Base-by-base conservation (phyloP, 2,888 invertebrate species). In the Macropis europaea region DNA sequence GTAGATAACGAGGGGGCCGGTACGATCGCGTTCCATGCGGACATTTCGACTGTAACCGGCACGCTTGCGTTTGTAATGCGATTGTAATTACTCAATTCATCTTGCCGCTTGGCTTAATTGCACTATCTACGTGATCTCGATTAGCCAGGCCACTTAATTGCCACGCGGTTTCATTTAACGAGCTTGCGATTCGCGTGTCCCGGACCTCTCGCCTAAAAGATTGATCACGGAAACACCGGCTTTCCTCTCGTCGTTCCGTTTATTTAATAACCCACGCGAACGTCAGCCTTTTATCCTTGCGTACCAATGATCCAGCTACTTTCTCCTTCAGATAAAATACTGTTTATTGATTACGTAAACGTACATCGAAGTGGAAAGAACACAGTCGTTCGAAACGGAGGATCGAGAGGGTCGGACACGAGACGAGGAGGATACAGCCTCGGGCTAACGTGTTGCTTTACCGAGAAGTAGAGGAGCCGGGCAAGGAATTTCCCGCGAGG, bases 401-500 rank as follows among this genome's bases (percentile, higher is more conserved):
- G 54, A 57, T 59, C 32, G 34, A 40, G 66, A 19, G 57, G 59
- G 73, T 56, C 64, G 63, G 73, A 54, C 70, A 57, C 62, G 53
- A 56, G 68, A 71, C 60, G 47, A 68, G 70, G 74, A 74, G 69
- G 42, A 24, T 22, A 19, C 43, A 75, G 71, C 74, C 42, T 19
- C 6, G 47, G 73, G 82, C 77, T 42, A 73, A 54, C 34, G 53
- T 6, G 64, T 60, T 66, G 74, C 43, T 83, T 76, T 82, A 86
- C 83, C 84, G 64, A 86, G 85, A 86, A 85, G 80, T 74, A 81
- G 76, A 78, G 77, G 76, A 77, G 77, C 42, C 70, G 76, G 79
- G 73, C 76, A 79, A 70, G 84, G 88, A 89, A 89, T 89, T 88
- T 89, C 89, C 88, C 89, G 87, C 85, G 84, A 88, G 89, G 88